phyloP scores from a whole-genome alignment of 2,888 invertebrate genomes.

The Coleophora flavipennella region DNA sequence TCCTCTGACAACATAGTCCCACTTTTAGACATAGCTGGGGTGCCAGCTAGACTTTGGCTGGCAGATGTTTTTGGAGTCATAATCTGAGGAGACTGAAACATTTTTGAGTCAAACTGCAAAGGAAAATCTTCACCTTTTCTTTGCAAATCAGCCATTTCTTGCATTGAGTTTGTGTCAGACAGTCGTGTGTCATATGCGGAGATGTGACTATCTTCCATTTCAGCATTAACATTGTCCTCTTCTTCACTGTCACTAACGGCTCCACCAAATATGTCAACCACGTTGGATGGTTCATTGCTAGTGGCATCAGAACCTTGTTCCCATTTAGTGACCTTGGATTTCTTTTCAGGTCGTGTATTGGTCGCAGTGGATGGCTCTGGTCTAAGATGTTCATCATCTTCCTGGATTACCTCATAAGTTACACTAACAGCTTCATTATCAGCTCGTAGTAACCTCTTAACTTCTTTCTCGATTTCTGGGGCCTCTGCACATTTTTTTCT shows the following conservation, averaged over 20 bases:
- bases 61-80: constrained; percentile 25
- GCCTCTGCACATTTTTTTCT: constrained; percentile 98
- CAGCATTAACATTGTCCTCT: constrained; percentile 84
- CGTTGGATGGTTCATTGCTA: constrained; percentile 46
- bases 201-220: constrained; percentile 85
- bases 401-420: constrained; percentile 90
- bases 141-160: constrained; percentile 30
- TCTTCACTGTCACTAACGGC: constrained; percentile 92
- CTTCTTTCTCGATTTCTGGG: constrained; percentile 98
- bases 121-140: constrained; percentile 18
- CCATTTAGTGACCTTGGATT: constrained; percentile 36
- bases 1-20: constrained; percentile 43
- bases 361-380: constrained; percentile 30
- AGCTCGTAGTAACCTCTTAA: constrained; percentile 89
- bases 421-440: constrained; percentile 94
- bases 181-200: constrained; percentile 82
- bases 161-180: constrained; percentile 72
- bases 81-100: too few relatives aligned
- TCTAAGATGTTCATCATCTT: constrained; percentile 81
- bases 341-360: constrained; percentile 41
- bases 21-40: constrained; percentile 21
- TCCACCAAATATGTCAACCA: constrained; percentile 90
- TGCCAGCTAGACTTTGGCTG: too few relatives aligned
- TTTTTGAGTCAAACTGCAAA: neutral
- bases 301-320: constrained; percentile 22